Conservation (phyloP, 2,113 vertebrate genomes). For the Platycercus adscitus region DNA sequence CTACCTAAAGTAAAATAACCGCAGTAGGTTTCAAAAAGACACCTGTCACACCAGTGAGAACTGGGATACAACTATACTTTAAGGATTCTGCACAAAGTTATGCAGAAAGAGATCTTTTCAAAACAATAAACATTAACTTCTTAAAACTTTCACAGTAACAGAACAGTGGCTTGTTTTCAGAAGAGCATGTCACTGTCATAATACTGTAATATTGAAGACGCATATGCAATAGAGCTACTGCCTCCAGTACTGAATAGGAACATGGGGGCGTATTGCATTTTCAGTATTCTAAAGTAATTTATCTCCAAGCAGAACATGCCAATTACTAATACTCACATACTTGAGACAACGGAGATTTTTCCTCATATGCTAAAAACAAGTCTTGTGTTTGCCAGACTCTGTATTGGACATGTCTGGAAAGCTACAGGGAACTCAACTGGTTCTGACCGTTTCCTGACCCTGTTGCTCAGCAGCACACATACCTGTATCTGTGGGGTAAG, state of each 20-base stretch:
- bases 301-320: neutral
- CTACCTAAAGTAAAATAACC: neutral
- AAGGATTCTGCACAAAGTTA: neutral
- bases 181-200: neutral
- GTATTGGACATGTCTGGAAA: accelerated
- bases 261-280: neutral
- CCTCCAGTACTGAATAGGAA: neutral
- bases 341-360: neutral
- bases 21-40: neutral
- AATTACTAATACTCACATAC: neutral
- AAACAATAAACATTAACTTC: neutral
- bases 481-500: neutral
- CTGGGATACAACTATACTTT: neutral
- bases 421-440: accelerated
- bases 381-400: neutral
- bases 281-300: neutral
- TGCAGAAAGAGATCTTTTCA: neutral
- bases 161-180: neutral
- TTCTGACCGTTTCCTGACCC: neutral
- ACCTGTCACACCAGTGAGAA: neutral
- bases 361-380: neutral
- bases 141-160: neutral
- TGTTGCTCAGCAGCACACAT: accelerated
- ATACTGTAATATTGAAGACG: neutral
- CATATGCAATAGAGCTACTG: neutral